phyloP scores from a whole-genome alignment of 2,113 vertebrate species.

The Eleginops maclovinus region DNA sequence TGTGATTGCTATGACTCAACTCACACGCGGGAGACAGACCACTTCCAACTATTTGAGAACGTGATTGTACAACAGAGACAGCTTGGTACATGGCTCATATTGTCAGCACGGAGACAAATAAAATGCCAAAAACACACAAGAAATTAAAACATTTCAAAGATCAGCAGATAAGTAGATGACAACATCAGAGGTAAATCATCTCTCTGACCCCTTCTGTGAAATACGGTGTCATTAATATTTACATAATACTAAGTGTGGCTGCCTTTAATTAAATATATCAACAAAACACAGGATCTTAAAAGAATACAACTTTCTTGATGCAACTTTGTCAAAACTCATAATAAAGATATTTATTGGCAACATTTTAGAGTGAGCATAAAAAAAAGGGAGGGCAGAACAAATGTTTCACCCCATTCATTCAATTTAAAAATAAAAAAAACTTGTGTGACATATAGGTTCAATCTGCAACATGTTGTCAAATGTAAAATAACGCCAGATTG shows the following conservation, averaged over 20 bases:
- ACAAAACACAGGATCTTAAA: slow-evolving; percentile 7
- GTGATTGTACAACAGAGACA: slow-evolving; percentile 30
- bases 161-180: slow-evolving; percentile 29
- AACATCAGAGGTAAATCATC: slow-evolving; percentile 51
- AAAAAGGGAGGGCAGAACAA: slow-evolving; percentile 6
- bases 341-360: background rate
- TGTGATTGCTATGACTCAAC: slow-evolving; percentile 15
- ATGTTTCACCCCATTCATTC: background rate
- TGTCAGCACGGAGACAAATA: slow-evolving; percentile 2
- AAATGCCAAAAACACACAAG: slow-evolving; percentile 7
- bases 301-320: background rate
- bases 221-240: slow-evolving; percentile 22
- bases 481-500: background rate
- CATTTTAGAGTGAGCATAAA: slow-evolving; percentile 8
- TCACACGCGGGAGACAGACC: slow-evolving; percentile 35
- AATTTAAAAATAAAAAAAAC: slow-evolving; percentile 4
- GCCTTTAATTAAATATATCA: slow-evolving; percentile 13
- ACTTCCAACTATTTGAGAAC: slow-evolving; percentile 2
- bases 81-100: slow-evolving; percentile 10
- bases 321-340: slow-evolving; percentile 13
- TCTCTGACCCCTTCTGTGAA: slow-evolving; percentile 54
- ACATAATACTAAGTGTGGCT: slow-evolving; percentile 21
- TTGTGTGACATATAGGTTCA: slow-evolving; percentile 16
- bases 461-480: slow-evolving; percentile 17
- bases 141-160: slow-evolving; percentile 32